These are phyloP conservation scores for Athripsodes cinereus DNA, from an alignment of 2,888 invertebrate genomes.

Conservation along the genomic window DNA sequence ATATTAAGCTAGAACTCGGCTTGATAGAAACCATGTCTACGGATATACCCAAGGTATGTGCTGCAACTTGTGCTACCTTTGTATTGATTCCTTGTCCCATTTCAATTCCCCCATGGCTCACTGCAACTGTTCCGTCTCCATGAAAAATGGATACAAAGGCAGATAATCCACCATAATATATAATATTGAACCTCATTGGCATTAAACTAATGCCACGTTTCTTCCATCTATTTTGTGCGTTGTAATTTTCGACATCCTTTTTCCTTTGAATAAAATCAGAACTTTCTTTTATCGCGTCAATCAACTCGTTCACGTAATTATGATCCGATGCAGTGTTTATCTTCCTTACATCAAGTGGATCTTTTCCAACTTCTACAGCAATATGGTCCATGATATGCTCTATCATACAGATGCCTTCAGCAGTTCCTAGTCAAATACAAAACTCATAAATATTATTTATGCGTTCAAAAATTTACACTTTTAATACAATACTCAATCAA, in stretches of 20 bases:
- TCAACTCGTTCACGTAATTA: constrained; percentile 41
- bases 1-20: constrained; percentile 55
- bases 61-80: constrained; percentile 65
- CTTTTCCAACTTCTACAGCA: constrained; percentile 48
- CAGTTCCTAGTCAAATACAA: constrained; percentile 36
- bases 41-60: constrained; percentile 59
- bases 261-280: constrained; percentile 51
- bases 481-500: constrained; percentile 30
- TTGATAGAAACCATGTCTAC: constrained; percentile 60
- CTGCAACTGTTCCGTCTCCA: constrained; percentile 58
- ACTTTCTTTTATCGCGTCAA: constrained; percentile 51
- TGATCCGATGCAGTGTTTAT: constrained; percentile 44
- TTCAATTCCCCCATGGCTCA: constrained; percentile 65
- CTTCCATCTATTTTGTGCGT: constrained; percentile 65
- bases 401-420: constrained; percentile 51
- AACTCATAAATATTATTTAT: too few species aligned
- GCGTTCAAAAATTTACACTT: constrained; percentile 30
- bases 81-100: constrained; percentile 76
- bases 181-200: constrained; percentile 58
- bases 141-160: constrained; percentile 61
- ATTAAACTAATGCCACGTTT: constrained; percentile 60
- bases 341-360: constrained; percentile 53
- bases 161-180: constrained; percentile 48
- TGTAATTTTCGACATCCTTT: constrained; percentile 49
- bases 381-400: constrained; percentile 67